Evolutionary conservation across 92 coral and sea anemone species (phyloP).

Genomic region (Phenganax stokvisi): DNA sequence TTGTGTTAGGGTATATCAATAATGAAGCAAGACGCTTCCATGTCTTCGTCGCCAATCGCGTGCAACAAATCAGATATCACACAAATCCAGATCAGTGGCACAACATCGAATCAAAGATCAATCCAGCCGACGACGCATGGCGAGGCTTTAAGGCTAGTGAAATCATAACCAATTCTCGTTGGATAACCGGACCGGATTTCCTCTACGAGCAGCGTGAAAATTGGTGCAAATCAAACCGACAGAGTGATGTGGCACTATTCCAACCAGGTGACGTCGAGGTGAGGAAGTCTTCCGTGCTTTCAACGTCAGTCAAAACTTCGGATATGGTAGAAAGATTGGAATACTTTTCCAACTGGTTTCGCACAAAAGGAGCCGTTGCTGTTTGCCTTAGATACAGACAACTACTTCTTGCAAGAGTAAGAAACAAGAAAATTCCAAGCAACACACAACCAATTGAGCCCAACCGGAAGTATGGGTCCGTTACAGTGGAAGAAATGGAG

Average conservation of each 20-base stretch:
- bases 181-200: slow-evolving; percentile 46
- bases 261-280: slow-evolving; percentile 48
- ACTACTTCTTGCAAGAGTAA: slow-evolving; percentile 9
- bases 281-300: slow-evolving; percentile 25
- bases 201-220: slow-evolving; percentile 38
- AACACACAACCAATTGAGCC: too few relatives aligned
- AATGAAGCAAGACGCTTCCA: slow-evolving; percentile 47
- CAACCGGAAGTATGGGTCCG: too few relatives aligned
- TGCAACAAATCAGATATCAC: slow-evolving; percentile 42
- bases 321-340: slow-evolving; percentile 21
- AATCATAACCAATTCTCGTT: slow-evolving; percentile 17
- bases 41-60: slow-evolving; percentile 48
- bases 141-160: slow-evolving; percentile 44
- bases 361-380: slow-evolving; percentile 41
- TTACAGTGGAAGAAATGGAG: too few relatives aligned
- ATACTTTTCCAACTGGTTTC: slow-evolving; percentile 42
- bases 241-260: neutral
- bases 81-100: slow-evolving; percentile 38
- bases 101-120: slow-evolving; percentile 40
- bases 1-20: slow-evolving; percentile 48
- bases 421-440: neutral
- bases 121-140: slow-evolving; percentile 51
- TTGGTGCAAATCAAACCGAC: neutral
- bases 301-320: slow-evolving; percentile 16
- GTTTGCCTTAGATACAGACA: slow-evolving; percentile 17